phyloP scores from a whole-genome alignment of 2,113 vertebrate genomes.

The Suncus etruscus region DNA sequence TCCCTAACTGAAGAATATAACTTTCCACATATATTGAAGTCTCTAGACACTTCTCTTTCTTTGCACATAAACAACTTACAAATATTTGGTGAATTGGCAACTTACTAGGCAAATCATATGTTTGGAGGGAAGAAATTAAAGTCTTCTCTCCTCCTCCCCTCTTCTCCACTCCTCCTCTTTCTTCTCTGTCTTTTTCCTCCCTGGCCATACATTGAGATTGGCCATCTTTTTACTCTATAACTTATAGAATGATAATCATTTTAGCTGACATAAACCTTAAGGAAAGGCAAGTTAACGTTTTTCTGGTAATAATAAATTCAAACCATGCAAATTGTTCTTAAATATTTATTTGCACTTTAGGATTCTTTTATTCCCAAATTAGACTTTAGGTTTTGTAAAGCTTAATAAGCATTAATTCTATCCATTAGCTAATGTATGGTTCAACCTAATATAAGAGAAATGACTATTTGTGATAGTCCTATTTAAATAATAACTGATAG shows the following conservation, averaged over 20 bases:
- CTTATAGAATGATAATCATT: neutral
- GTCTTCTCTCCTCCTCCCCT: too few species aligned
- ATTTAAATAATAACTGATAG: conserved; percentile 42
- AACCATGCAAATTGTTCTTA: too few species aligned
- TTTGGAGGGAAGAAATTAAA: neutral
- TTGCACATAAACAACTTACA: neutral
- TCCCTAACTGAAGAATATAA: neutral
- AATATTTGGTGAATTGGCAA: neutral
- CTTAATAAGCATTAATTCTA: neutral
- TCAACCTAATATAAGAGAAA: conserved; percentile 14
- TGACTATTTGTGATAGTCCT: neutral
- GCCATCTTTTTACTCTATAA: too few species aligned
- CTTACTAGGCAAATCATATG: neutral
- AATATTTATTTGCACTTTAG: neutral
- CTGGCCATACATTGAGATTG: too few species aligned
- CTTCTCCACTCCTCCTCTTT: too few species aligned
- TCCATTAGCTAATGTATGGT: neutral
- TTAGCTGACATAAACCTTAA: neutral
- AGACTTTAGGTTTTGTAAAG: neutral
- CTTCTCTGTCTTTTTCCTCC: neutral
- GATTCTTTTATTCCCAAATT: neutral
- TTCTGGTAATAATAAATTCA: neutral
- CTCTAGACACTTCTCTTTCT: neutral
- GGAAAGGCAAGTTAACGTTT: too few species aligned
- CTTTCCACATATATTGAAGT: neutral